Evolutionary conservation across 92 coral and sea anemone species (phyloP), one percentile per base, ranked within the genome.

Genomic region (Actinernus sp.): DNA sequence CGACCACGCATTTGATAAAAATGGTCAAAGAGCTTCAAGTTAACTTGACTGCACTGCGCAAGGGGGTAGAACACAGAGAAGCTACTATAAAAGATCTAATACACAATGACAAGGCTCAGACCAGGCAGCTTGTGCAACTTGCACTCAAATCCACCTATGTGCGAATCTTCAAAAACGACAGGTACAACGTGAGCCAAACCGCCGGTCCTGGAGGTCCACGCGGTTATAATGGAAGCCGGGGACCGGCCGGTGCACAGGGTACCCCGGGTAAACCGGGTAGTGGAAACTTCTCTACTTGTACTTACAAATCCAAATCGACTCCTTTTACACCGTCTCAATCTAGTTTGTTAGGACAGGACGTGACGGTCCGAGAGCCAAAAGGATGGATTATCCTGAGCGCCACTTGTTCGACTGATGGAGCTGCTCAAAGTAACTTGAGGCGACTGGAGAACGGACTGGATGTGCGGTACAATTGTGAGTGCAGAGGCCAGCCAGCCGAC

Each of bases 331-430:
- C 86, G 2, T 83, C 82, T 2, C 31, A 3, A 2, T 0, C 24
- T 0, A 7, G 70, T 29, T n/a, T n/a, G n/a, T n/a, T n/a, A n/a
- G 72, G 76, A 1, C 49, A 58, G 5, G 47, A 78, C 54, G 91
- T 85, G 16, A 17, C 72, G 27, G 61, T 59, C 10, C 2, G 20
- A 1, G 87, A 79, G 47, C 49, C 60, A 2, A 18, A 19, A 8
- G 86, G 86, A 18, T 38, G 65, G 48, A 26, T 50, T 20, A 76
- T 85, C 12, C 19, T 83, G 12, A 34, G 76, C 25, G 89, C 73
- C 20, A 58, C 76, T 49, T 88, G 95, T 55, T 77, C 95, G 31
- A 78, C 68, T n/a, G 58, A 30, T 7, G 95, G 95, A 21, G 59
- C 95, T 3, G 37, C 79, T 34, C 85, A 88, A 46, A 77, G 86